A percentile compares a stretch with the other conserved stretches of the same genome.
phyloP scores from a whole-genome alignment of 2,888 invertebrate genomes.

The Argyresthia goedartella region DNA sequence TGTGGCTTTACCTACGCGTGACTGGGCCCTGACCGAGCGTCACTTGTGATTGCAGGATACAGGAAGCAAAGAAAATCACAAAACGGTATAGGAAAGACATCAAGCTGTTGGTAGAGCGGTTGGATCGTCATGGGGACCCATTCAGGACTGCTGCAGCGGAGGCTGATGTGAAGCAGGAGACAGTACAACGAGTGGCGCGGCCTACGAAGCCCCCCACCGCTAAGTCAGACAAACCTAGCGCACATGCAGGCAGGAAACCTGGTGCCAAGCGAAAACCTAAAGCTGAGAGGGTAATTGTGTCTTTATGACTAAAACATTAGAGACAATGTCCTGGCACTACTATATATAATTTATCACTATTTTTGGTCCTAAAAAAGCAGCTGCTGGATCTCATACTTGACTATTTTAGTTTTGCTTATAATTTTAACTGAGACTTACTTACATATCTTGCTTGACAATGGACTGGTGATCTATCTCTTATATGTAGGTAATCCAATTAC shows the following conservation, averaged over 20 bases:
- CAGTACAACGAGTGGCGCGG: conserved; percentile 28
- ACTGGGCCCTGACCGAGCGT: conserved; percentile 11
- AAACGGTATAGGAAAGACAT: conserved; percentile 78
- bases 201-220: conserved; percentile 31
- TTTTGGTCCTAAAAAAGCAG: no score
- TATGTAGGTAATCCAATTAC: no score
- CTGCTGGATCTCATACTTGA: no score
- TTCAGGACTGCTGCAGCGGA: conserved; percentile 75
- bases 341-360: no score
- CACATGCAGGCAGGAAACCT: conserved; percentile 42
- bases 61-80: conserved; percentile 77
- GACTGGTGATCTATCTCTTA: no score
- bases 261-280: conserved; percentile 72
- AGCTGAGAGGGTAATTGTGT: conserved; percentile 61
- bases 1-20: conserved; percentile 13
- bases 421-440: no score
- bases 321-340: no score
- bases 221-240: conserved; percentile 42
- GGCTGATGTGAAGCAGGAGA: conserved; percentile 54
- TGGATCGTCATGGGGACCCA: conserved; percentile 78
- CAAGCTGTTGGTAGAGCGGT: conserved; percentile 75
- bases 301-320: neutral
- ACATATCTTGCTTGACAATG: no score
- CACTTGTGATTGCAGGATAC: conserved; percentile 65
- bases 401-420: no score